Evolutionary conservation across 1,140 invertebrate genomes (phyloP).

Genomic region (Caenorhabditis elegans): DNA sequence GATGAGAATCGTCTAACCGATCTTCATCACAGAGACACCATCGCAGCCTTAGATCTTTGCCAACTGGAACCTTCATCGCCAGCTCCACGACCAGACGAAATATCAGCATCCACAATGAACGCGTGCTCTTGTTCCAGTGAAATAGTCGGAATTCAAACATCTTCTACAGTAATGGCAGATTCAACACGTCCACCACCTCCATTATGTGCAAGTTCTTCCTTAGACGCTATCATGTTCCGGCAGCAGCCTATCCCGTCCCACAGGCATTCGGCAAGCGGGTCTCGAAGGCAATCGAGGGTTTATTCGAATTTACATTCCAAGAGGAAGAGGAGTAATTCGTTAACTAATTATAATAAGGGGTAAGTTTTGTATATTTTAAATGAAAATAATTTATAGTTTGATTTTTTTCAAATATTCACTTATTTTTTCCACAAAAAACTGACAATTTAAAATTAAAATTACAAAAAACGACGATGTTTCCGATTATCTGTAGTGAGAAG

Average conservation of each 20-base stretch:
- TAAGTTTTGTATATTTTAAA: no score
- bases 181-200: constrained; percentile 36
- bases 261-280: constrained; percentile 41
- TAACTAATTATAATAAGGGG: constrained; percentile 45
- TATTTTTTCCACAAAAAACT: no score
- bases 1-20: constrained; percentile 44
- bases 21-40: constrained; percentile 36
- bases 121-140: constrained; percentile 45
- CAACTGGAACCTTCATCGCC: constrained; percentile 28
- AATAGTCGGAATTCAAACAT: constrained; percentile 30
- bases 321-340: constrained; percentile 41
- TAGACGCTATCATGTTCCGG: constrained; percentile 38
- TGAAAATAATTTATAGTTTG: no score
- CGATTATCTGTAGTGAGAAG: no score
- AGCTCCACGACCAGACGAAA: not conserved
- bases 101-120: constrained; percentile 38
- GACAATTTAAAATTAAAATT: no score
- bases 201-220: constrained; percentile 33
- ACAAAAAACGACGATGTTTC: no score
- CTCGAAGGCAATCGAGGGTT: constrained; percentile 40
- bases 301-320: constrained; percentile 36
- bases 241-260: not conserved
- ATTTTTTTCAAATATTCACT: no score
- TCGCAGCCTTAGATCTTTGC: constrained; percentile 49
- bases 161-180: constrained; percentile 16